Base-by-base conservation (phyloP, 2,888 invertebrate genomes). In the Metalampra italica region DNA sequence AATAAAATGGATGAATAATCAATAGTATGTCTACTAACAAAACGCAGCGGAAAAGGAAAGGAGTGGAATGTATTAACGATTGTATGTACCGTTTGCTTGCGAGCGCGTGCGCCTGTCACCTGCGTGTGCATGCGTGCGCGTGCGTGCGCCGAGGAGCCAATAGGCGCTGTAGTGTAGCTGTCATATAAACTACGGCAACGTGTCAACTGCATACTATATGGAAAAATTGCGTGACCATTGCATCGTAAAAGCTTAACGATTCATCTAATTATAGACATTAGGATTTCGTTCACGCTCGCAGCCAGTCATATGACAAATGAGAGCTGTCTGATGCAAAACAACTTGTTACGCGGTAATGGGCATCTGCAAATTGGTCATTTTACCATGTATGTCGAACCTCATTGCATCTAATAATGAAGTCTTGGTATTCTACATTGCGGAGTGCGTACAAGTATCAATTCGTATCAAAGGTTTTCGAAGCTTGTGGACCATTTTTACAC, bases 41-140 rank as follows among this genome's bases (percentile, higher is more conserved):
- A 22, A 29, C 9, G 45, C 49, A 15, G 14, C 47, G 49, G 46
- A 52, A 52, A 52, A 49, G 52, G 49, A 52, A 52, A 52, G 55
- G 51, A 44, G 46, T 46, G 42, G 44, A 42, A 47, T 54, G 47
- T 42, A 47, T 30, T 44, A 49, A 45, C 49, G n/a, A 49, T 39
- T 38, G 30, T n/a, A n/a, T n/a, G n/a, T 58, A 41, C 53, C 48
- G 56, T 59, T n/a, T n/a, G n/a, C n/a, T n/a, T 59, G 57, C 52
- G 57, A 55, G 61, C 45, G 37, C 42, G 4, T 45, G 47, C 48
- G 46, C 14, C 38, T 39, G 42, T 38, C 30, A 46, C 42, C 41
- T 30, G 39, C 42, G 29, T 30, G n/a, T n/a, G n/a, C n/a, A n/a
- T 22, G 22, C 22, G 5, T 22, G 22, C 15, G 43, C 43, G 40